A percentile compares a stretch with the other conserved stretches of the same genome.
Evolutionary conservation across 1,140 invertebrate species (phyloP).

Genomic region (Chlorops oryzae): DNA sequence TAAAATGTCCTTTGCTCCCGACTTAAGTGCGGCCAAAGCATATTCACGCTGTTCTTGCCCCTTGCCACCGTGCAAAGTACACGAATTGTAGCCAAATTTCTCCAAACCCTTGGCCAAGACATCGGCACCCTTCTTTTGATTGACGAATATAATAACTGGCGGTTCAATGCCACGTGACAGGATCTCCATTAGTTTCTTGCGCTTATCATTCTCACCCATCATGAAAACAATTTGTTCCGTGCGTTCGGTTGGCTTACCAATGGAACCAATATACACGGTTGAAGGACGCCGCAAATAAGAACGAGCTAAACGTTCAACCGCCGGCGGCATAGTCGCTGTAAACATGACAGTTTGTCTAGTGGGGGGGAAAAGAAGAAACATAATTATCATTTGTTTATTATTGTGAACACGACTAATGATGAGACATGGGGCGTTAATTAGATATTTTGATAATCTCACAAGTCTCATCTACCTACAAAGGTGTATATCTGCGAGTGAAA

Average conservation of each 20-base stretch:
- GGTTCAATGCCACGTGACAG: constrained; percentile 83
- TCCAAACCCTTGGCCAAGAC: constrained; percentile 94
- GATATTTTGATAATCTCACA: no score
- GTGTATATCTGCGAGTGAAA: background rate
- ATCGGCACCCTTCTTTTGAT: constrained; percentile 99
- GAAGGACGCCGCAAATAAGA: constrained; percentile 93
- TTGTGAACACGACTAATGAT: background rate
- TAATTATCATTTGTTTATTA: background rate
- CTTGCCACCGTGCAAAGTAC: constrained; percentile 98
- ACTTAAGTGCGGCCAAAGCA: constrained; percentile 91
- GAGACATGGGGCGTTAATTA: no score
- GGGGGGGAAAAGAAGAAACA: background rate
- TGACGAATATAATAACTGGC: constrained; percentile 99
- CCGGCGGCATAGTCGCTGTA: constrained; percentile 98
- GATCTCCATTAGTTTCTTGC: constrained; percentile 82
- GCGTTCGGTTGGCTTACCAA: constrained; percentile 95
- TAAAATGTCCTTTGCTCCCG: constrained; percentile 92
- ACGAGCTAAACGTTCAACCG: constrained; percentile 91
- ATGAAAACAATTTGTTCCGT: constrained; percentile 97
- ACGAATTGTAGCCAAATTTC: constrained; percentile 95
- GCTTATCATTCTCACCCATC: constrained; percentile 89
- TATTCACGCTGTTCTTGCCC: constrained; percentile 99
- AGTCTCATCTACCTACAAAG: no score
- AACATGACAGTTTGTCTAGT: constrained; percentile 98
- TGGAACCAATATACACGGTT: constrained; percentile 97